phyloP scores from a whole-genome alignment of 2,797 vertebrate genomes.

The Spheniscus humboldti region DNA sequence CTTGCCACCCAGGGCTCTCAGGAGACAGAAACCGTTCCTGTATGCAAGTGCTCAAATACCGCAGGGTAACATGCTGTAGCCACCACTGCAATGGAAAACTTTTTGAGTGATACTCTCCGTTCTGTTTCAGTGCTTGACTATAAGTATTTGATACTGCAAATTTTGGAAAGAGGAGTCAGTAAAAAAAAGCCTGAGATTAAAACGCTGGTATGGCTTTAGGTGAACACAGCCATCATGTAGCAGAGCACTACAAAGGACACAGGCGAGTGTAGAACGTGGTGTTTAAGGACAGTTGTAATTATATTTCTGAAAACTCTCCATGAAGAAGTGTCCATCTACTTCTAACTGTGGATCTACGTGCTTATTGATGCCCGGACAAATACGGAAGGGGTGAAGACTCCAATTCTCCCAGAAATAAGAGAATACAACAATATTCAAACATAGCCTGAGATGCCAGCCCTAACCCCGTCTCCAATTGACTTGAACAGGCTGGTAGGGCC shows the following conservation, averaged over 20 bases:
- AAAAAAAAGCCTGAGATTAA: not conserved
- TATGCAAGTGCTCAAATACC: not conserved
- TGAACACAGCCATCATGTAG: not conserved
- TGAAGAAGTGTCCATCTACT: not conserved
- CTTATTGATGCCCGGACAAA: not conserved
- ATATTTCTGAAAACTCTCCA: not conserved
- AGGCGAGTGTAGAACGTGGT: not conserved
- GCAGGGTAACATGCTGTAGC: not conserved
- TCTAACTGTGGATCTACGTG: not conserved
- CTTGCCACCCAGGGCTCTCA: not conserved
- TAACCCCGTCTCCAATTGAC: fast-evolving
- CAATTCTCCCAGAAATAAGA: not conserved
- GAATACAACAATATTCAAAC: not conserved
- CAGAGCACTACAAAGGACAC: not conserved
- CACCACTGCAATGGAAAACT: not conserved
- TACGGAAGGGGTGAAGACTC: not conserved
- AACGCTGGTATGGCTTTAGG: not conserved
- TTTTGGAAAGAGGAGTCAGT: not conserved
- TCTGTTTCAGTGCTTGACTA: not conserved
- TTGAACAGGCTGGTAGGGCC: not conserved
- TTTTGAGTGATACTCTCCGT: not conserved
- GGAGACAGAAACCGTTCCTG: not conserved
- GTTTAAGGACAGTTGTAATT: not conserved
- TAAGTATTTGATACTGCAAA: not conserved
- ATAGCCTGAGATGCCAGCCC: not conserved